Base-by-base conservation (phyloP, 2,797 vertebrate genomes). In the Halcyon badia region DNA sequence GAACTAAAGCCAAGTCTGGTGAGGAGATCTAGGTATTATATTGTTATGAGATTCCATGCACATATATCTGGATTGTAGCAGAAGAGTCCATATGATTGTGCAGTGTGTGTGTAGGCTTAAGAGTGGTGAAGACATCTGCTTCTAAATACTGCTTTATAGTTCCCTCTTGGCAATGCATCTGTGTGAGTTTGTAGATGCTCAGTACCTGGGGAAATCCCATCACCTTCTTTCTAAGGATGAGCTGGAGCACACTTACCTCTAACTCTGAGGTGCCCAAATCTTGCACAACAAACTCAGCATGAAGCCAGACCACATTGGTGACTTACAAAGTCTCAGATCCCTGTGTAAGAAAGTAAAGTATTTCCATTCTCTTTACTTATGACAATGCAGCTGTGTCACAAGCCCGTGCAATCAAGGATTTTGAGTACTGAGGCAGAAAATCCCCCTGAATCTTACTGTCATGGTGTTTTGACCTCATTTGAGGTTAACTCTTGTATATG, bases 381-480 rank as follows among this genome's bases (percentile, higher is more conserved):
- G 83, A 72, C 72, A 90, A 24, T 48, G 68, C 95, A 94, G 89
- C 79, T 95, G 91, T 93, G 77, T 49, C 84, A 76, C 10, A 66
- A 76, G 60, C 28, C 64, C 37, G 16, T 54, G 66, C 18, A 73
- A 33, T 60, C 26, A 31, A 81, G 44, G 58, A 66, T 68, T 77
- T 61, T 44, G 70, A 54, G 48, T 62, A 31, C 57, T 41, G 37
- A 88, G 83, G 87, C 61, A 93, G 85, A 91, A 97, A 96, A 97
- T 90, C 64, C 57, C 37, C 28, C 42, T 68, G 54, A 93, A 76
- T 75, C 61, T 89, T 41, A 15, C 30, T 0, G 37, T 96, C 86
- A 90, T 75, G 80, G 61, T 93, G 52, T 44, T 86, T 83, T 95
- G 90, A 94, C 80, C 87, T 88, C 65, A 42, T 68, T 78, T 46